Base-by-base conservation (phyloP, 92 coral and sea anemone genomes). In the Epizoanthus ramosus region DNA sequence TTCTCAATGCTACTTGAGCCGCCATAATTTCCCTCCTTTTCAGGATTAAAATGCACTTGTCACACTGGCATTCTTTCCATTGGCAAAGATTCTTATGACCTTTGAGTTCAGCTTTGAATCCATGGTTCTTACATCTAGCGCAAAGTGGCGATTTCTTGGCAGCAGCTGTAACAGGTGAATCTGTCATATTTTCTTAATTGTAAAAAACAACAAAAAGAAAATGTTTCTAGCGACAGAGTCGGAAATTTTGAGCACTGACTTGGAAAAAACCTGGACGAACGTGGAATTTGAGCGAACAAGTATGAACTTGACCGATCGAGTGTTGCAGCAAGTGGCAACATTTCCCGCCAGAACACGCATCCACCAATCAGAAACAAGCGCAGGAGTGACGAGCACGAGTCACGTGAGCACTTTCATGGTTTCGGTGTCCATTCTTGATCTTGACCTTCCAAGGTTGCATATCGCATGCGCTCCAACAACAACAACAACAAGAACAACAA, bases 1-100 rank as follows among this genome's bases (percentile, higher is more conserved):
- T 69, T 63, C 94, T 79, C 47, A 91, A 50, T 6, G 94, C 94
- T 41, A 91, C 89, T 67, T 91, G 94, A 13, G 88, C 94, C 50
- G 92, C 87, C 94, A 91, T 91, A 37, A 91, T 86, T 70, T 83
- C 84, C 65, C 94, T 80, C 63, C 94, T 88, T 64, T 88, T 83
- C 41, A 61, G 52, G n/a, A 91, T 86, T 79, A 91, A 57, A 71
- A 85, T 81, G 61, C 94, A 91, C 53, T 85, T 88, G 24, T 70
- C 39, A 23, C 94, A 91, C 75, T 88, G 81, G 21, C 94, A 91
- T n/a, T 76, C 80, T 59, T 76, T 84, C 94, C 94, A 88, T 15
- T 81, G 80, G 45, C 94, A 91, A 68, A 84, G 76, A 17, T 84
- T 66, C 35, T 91, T 91, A 58, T 91, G 94, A 22, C 94, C 94